Conservation (phyloP, 2,888 invertebrate species). For the Lymantria dispar region DNA sequence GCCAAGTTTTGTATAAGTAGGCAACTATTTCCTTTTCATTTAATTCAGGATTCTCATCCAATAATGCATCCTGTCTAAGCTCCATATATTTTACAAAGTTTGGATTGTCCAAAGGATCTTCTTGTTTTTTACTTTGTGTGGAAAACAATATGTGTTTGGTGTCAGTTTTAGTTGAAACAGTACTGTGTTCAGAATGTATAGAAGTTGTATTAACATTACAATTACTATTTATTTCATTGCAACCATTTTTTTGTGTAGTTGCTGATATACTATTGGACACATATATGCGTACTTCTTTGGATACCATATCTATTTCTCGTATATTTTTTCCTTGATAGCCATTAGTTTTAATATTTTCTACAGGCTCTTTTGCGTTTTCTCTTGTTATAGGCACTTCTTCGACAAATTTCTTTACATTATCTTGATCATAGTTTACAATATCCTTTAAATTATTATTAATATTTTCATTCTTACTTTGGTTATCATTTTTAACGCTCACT, state of each 20-base stretch:
- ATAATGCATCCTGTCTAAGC: slow-evolving; percentile 65
- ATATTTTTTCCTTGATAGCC: slow-evolving; percentile 15
- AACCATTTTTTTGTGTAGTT: slow-evolving; percentile 20
- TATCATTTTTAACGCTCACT: background rate
- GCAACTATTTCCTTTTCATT: slow-evolving; percentile 61
- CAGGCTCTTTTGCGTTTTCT: background rate
- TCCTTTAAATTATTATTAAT: background rate
- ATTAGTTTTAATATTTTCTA: background rate
- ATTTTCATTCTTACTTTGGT: background rate
- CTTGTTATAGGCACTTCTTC: background rate
- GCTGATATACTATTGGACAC: slow-evolving; percentile 10
- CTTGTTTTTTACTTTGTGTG: slow-evolving; percentile 21
- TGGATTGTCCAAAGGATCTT: slow-evolving; percentile 42
- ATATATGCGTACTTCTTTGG: slow-evolving; percentile 26
- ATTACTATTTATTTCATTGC: slow-evolving; percentile 21
- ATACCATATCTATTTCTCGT: slow-evolving; percentile 22
- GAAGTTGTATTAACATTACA: slow-evolving; percentile 32
- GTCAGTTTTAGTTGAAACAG: slow-evolving; percentile 20
- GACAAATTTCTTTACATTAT: background rate
- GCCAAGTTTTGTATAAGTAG: slow-evolving; percentile 77
- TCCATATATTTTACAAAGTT: slow-evolving; percentile 76
- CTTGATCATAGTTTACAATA: background rate
- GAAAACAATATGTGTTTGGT: slow-evolving; percentile 39
- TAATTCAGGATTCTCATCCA: slow-evolving; percentile 75
- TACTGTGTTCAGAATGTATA: slow-evolving; percentile 37